Evolutionary conservation across 2,797 vertebrate species (phyloP), one percentile per base, ranked within the genome.

Genomic region (Chaenodraco wilsoni): DNA sequence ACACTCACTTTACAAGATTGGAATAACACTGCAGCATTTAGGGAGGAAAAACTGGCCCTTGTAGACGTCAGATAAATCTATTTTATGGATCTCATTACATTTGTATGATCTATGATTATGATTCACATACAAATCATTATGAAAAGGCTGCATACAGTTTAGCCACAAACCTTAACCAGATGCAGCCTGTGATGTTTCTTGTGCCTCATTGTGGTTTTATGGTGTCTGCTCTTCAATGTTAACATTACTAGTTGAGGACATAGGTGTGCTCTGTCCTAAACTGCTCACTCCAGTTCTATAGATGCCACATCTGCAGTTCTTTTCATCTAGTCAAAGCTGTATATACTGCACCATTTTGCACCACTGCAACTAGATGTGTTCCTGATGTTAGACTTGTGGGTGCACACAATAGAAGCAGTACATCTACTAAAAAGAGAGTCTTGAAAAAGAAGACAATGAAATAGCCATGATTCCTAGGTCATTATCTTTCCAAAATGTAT

Each of bases 391-490:
- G 46, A 48, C 76, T 85, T 13, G 10, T 11, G 43, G 31, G 16
- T 31, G 9, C 17, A 54, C 21, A 21, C 19, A 31, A 8, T 50
- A 44, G 3, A 21, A 41, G 54, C 45, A 27, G 27, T 46, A 51
- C 50, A 69, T 27, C 33, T 40, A 67, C 37, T 54, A 60, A 17
- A 1, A 75, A 72, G 48, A 83, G 60, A 52, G 33, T 44, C 40
- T 69, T 71, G 31, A 69, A 66, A 72, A 56, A 72, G 55, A 77
- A 52, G 27, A 52, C 46, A 61, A 73, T 81, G 63, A 89, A 89
- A 88, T 72, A 83, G 83, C 61, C 65, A 83, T 74, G 76, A 73
- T 59, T 83, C 70, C 46, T 51, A 41, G 31, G 62, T 76, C 58
- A 79, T 79, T 67, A 64, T 31, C 23, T 72, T 49, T 69, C 76